Percentiles rank a stretch among this genome's conserved stretches.
phyloP scores from a whole-genome alignment of 2,797 vertebrate species.

The Gallinago solitaria region DNA sequence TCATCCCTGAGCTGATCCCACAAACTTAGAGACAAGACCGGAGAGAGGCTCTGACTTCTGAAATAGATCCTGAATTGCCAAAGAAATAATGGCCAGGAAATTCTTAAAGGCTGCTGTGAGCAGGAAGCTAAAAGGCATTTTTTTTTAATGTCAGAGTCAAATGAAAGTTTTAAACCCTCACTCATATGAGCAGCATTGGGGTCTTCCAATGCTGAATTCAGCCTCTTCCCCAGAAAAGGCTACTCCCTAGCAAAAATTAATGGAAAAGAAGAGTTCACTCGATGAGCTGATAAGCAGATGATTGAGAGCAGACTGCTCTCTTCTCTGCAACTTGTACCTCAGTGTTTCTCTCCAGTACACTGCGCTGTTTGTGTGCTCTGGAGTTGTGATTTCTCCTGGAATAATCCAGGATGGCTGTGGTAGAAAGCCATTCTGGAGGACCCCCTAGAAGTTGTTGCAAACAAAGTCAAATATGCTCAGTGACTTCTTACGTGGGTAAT shows the following conservation, averaged over 20 bases:
- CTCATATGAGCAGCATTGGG: neutral
- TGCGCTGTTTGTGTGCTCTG: neutral
- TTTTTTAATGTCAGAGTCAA: neutral
- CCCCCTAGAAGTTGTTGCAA: neutral
- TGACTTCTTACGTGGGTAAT: neutral
- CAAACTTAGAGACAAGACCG: neutral
- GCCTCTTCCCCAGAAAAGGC: neutral
- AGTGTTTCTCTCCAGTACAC: neutral
- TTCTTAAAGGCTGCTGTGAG: neutral
- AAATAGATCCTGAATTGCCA: neutral
- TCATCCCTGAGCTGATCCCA: neutral
- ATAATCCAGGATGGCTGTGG: neutral
- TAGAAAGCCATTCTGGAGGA: neutral
- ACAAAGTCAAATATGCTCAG: neutral
- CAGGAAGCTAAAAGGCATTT: neutral
- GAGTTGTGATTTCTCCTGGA: neutral
- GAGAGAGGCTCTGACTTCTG: neutral
- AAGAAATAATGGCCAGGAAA: neutral
- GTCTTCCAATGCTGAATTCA: neutral
- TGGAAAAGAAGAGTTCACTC: neutral
- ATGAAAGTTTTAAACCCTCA: neutral
- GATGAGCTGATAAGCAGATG: neutral
- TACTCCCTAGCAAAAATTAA: neutral
- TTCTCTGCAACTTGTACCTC: neutral
- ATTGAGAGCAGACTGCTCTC: neutral